Percentiles rank a stretch among this genome's conserved stretches.
phyloP scores from a whole-genome alignment of 2,888 invertebrate genomes.

The Dastarcus helophoroides region DNA sequence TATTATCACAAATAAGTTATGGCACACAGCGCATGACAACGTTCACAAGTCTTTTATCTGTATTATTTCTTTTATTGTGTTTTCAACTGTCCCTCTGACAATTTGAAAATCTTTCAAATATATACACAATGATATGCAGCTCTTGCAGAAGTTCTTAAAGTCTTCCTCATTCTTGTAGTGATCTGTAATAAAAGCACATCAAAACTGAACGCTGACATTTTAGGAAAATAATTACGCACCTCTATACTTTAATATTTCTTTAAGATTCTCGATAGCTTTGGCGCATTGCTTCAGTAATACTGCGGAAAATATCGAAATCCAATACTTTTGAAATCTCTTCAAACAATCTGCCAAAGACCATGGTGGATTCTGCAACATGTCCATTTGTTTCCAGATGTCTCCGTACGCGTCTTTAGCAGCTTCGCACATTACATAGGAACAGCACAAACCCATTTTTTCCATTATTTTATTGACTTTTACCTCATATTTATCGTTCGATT shows the following conservation, averaged over 20 bases:
- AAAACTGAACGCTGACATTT: background rate
- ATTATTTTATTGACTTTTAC: constrained; percentile 20
- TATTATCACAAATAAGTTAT: no score
- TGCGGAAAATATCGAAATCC: constrained; percentile 47
- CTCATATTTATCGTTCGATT: constrained; percentile 15
- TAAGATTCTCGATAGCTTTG: constrained; percentile 24
- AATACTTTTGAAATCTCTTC: constrained; percentile 46
- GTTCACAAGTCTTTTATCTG: constrained; percentile 3
- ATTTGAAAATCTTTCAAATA: constrained; percentile 23
- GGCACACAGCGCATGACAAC: no score
- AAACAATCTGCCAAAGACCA: constrained; percentile 45
- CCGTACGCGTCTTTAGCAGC: constrained; percentile 49
- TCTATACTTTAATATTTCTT: constrained; percentile 17
- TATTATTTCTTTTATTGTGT: constrained; percentile 17
- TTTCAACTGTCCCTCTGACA: constrained; percentile 15
- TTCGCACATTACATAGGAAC: constrained; percentile 35
- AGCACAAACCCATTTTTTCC: constrained; percentile 21
- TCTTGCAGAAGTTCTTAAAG: constrained; percentile 18
- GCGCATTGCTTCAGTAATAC: constrained; percentile 28
- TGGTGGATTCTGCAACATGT: constrained; percentile 42
- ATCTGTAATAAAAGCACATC: constrained; percentile 18
- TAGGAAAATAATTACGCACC: constrained; percentile 16
- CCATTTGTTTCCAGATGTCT: constrained; percentile 41
- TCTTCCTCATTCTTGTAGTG: constrained; percentile 19
- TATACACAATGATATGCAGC: constrained; percentile 20